These are phyloP conservation scores for Conomelus anceps DNA, from an alignment of 2,888 invertebrate genomes.

Conservation along the genomic window DNA sequence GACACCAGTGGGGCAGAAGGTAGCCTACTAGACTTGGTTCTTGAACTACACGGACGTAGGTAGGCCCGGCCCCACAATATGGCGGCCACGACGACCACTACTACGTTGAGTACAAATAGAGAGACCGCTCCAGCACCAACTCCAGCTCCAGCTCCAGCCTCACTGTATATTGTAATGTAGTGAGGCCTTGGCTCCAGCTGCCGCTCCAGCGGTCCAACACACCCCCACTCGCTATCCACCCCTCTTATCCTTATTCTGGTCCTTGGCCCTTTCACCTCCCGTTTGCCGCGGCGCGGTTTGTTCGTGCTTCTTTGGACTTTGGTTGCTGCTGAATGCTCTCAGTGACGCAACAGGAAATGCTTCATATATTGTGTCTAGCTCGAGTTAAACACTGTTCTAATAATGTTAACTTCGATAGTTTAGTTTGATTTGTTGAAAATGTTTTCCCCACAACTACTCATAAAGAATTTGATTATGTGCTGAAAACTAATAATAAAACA, in stretches of 20 bases:
- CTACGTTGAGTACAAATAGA: not conserved
- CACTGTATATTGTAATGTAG: no score
- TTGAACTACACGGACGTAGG: not conserved
- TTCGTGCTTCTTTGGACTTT: not conserved
- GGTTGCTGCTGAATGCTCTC: constrained; percentile 18
- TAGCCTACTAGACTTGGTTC: not conserved
- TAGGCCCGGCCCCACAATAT: not conserved
- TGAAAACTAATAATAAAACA: no score
- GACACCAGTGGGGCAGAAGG: not conserved
- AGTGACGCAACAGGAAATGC: not conserved
- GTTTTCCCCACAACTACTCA: no score
- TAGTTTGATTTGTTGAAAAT: no score
- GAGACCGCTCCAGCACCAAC: no score
- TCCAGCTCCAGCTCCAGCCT: no score
- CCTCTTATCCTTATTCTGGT: constrained; percentile 1
- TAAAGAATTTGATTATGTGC: no score
- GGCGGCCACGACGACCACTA: not conserved
- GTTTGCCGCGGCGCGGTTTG: not conserved
- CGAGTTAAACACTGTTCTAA: no score
- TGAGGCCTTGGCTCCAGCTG: no score
- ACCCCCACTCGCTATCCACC: not conserved
- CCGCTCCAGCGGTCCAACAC: not conserved
- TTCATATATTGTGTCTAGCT: no score
- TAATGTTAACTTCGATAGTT: no score
- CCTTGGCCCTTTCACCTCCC: not conserved